Evolutionary conservation across 2,113 vertebrate species (phyloP).

Genomic region (Nothobranchius kuhntae): DNA sequence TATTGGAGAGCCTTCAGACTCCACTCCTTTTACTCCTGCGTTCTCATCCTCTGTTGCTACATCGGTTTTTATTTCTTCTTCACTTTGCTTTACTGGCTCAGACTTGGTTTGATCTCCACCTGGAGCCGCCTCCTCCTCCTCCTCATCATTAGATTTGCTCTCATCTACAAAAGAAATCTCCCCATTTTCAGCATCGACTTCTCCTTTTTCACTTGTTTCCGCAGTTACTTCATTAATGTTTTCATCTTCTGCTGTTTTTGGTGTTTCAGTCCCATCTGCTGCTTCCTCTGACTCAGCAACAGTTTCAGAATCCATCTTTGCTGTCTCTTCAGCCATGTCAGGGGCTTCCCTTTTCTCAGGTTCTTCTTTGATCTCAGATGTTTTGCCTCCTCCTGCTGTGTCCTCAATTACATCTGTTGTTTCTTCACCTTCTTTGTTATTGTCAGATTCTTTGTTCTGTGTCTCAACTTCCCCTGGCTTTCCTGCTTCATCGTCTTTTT

Average conservation of each 20-base stretch:
- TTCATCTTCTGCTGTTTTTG: background rate
- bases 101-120: background rate
- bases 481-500: constrained; percentile 5
- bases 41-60: constrained; percentile 1
- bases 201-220: constrained; percentile 10
- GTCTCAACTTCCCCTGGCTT: constrained; percentile 1
- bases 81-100: background rate
- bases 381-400: constrained; percentile 4
- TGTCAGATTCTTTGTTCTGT: constrained; percentile 12
- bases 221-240: background rate
- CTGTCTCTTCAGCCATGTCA: background rate
- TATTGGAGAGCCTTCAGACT: constrained; percentile 9
- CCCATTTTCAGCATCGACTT: constrained; percentile 59
- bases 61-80: constrained; percentile 17
- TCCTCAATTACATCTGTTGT: constrained; percentile 1
- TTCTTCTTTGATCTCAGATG: constrained; percentile 7
- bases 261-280: background rate
- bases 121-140: constrained; percentile 4
- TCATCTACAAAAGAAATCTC: constrained; percentile 27
- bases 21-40: constrained; percentile 5
- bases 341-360: constrained; percentile 15
- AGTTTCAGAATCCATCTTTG: constrained; percentile 18
- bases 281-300: constrained; percentile 23
- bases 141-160: background rate
- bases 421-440: constrained; percentile 18